Conservation (phyloP, 2,797 vertebrate genomes). For the Martes flavigula region DNA sequence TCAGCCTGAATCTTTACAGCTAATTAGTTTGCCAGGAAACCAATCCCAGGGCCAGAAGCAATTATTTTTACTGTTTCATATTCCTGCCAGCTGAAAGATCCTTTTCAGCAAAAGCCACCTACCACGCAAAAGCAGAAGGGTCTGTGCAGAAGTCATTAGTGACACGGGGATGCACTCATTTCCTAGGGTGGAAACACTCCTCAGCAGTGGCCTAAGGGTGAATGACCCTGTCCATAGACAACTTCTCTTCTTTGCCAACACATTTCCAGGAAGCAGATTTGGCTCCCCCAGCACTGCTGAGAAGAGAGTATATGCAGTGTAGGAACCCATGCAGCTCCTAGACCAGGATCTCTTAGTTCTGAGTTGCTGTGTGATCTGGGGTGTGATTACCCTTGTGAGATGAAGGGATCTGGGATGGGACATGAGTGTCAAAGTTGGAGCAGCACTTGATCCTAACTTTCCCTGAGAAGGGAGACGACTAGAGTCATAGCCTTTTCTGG, state of each 20-base stretch:
- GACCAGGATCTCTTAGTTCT: background rate
- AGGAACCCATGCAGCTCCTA: background rate
- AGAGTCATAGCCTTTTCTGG: background rate
- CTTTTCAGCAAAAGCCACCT: background rate
- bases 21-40: slow-evolving; percentile 6
- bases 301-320: background rate
- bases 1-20: background rate
- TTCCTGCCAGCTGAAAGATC: background rate
- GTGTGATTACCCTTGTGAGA: background rate
- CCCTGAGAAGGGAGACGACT: background rate
- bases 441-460: background rate
- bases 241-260: background rate
- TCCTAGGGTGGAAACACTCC: background rate
- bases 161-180: background rate
- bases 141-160: background rate
- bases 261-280: background rate
- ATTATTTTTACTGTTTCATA: background rate
- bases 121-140: background rate
- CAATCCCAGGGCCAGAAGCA: background rate
- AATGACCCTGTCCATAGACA: background rate
- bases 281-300: background rate
- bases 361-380: background rate
- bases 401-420: background rate
- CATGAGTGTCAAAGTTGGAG: background rate
- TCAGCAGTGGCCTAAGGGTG: background rate